Conservation (phyloP, 2,797 vertebrate genomes). For the Mormyrops boulengeri region DNA sequence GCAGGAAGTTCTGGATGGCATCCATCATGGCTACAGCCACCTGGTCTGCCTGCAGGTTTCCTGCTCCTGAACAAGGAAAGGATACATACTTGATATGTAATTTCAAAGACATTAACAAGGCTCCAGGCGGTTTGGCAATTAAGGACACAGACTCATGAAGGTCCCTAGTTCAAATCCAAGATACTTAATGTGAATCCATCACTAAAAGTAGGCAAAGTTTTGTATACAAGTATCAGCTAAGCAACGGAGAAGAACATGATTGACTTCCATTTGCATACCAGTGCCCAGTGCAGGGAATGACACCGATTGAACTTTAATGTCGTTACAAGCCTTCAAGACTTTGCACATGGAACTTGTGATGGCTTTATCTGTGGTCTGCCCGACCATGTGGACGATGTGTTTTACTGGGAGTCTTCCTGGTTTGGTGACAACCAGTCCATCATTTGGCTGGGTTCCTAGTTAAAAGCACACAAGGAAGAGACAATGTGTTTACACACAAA, state of each 20-base stretch:
- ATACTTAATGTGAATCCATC: neutral
- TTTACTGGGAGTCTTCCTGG: slow-evolving; percentile 43
- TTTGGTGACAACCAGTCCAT: slow-evolving; percentile 44
- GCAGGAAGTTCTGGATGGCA: slow-evolving; percentile 32
- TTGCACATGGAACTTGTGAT: slow-evolving; percentile 42
- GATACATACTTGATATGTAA: neutral
- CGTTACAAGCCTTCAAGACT: slow-evolving; percentile 42
- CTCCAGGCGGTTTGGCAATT: neutral
- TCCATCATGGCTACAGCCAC: slow-evolving; percentile 43
- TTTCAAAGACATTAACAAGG: neutral
- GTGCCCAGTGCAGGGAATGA: slow-evolving; percentile 51
- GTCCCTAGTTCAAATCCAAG: neutral
- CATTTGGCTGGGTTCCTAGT: slow-evolving; percentile 39
- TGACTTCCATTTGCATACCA: slow-evolving; percentile 32
- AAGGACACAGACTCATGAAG: neutral
- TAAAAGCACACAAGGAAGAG: neutral
- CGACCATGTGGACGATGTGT: slow-evolving; percentile 50
- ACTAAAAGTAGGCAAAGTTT: neutral
- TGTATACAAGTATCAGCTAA: neutral
- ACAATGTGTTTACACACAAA: neutral
- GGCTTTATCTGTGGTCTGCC: slow-evolving; percentile 33
- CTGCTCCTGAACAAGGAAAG: slow-evolving; percentile 37
- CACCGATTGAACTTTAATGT: slow-evolving; percentile 41
- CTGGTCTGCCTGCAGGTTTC: slow-evolving; percentile 33
- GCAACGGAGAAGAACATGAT: neutral